A percentile compares a stretch with the other conserved stretches of the same genome.
Conservation (phyloP, 2,888 invertebrate species). For the Lepidochitona cinerea region DNA sequence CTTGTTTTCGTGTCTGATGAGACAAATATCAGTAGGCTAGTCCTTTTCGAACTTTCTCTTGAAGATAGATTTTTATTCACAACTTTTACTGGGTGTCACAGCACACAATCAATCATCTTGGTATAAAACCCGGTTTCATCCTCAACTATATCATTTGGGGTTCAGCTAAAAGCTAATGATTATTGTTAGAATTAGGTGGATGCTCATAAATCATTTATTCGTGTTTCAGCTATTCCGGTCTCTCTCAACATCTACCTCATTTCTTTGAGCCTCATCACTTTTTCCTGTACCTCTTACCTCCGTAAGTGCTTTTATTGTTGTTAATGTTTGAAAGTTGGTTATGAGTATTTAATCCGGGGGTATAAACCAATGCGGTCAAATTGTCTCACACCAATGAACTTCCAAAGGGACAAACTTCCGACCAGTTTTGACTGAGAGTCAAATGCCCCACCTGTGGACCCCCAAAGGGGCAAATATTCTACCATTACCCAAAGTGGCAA, state of each 20-base stretch:
- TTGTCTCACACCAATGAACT: no score
- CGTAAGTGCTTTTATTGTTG: conserved; percentile 71
- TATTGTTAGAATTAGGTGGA: background rate
- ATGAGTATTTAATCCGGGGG: no score
- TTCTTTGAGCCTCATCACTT: conserved; percentile 71
- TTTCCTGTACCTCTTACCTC: conserved; percentile 74
- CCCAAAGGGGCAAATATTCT: no score
- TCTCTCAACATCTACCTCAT: conserved; percentile 35
- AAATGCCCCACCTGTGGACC: no score
- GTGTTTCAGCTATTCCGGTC: conserved; percentile 42
- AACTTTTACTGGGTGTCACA: background rate
- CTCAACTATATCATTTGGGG: background rate
- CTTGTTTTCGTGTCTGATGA: no score
- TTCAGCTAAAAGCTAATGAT: background rate
- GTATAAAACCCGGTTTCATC: background rate
- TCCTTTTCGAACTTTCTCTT: background rate
- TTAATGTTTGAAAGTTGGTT: no score
- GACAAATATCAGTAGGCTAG: no score
- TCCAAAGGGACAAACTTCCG: no score
- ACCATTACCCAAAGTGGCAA: no score
- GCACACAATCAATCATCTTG: background rate
- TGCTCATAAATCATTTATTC: conserved; percentile 9
- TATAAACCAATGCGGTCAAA: no score
- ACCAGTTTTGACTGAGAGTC: no score
- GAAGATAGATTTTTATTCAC: background rate